These are phyloP conservation scores for Papilio elwesi DNA, from an alignment of 2,888 invertebrate genomes.

Conservation along the genomic window DNA sequence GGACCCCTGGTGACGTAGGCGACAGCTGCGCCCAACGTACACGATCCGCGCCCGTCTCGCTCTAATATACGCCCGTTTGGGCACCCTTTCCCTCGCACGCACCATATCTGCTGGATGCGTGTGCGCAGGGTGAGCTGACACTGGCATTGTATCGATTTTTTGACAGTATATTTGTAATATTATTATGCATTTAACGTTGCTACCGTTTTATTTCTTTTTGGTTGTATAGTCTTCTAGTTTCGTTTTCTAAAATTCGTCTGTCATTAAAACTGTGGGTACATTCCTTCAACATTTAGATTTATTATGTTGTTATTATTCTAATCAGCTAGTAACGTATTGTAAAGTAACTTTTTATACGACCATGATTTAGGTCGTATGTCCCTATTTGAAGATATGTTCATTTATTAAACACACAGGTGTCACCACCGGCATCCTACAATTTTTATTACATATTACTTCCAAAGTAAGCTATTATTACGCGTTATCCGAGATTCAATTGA, in stretches of 20 bases:
- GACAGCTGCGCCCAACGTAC: constrained; percentile 82
- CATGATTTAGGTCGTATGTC: no score
- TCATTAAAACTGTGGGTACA: neutral
- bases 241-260: neutral
- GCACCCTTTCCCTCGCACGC: constrained; percentile 58
- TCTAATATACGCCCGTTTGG: constrained; percentile 53
- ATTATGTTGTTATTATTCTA: neutral
- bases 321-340: no score
- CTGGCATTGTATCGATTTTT: constrained; percentile 67
- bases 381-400: no score
- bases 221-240: neutral
- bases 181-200: constrained; percentile 8
- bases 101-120: constrained; percentile 70
- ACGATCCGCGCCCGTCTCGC: constrained; percentile 59
- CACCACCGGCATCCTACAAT: no score
- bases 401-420: no score
- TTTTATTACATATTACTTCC: no score
- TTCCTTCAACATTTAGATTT: neutral
- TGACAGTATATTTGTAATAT: constrained; percentile 28
- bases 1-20: constrained; percentile 76
- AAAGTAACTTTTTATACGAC: no score
- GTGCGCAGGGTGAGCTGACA: constrained; percentile 57
- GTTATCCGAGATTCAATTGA: no score
- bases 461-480: no score
- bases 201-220: neutral